Evolutionary conservation across 2,113 vertebrate species (phyloP), one percentile per base, ranked within the genome.

Genomic region (Amblyornis subalaris): DNA sequence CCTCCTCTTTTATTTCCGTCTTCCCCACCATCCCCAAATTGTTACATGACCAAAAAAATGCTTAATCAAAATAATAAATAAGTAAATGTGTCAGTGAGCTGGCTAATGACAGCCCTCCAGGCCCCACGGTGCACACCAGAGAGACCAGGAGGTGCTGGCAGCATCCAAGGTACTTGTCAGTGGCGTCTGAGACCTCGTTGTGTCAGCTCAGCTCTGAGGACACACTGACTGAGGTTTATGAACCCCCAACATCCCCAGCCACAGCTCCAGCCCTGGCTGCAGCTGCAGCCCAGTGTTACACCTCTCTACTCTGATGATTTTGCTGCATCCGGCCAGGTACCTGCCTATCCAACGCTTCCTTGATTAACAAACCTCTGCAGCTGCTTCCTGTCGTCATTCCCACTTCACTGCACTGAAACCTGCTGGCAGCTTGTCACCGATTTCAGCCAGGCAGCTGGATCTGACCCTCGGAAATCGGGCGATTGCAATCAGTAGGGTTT

Each of bases 361-460:
- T 40, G 45, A 36, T 77, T 33, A 64, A 64, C 25, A 88, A 48
- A 72, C 51, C n/a, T 50, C 73, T 44, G n/a, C 65, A 74, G 60
- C 19, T 14, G 14, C n/a, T 53, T 80, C 36, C 40, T 60, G 12
- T 35, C 8, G 0, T 24, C 36, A 70, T 35, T 71, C 7, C 6
- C 47, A 28, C 38, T 70, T 89, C 2, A 47, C 31, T 61, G 62
- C 54, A 29, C 33, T 24, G 75, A 94, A 44, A 61, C 35, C 12
- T 38, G 21, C 16, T 29, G 61, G 76, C n/a, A 75, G 1, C n/a
- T 12, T n/a, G 12, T 50, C 65, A 48, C 31, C 0, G 0, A 20
- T 74, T 83, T 50, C 69, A 88, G 45, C 35, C 15, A 9, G 40
- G 79, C 45, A 75, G n/a, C 20, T 36, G 57, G 48, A 28, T n/a